These are phyloP conservation scores for Cyphomyrus discorhynchus DNA, from an alignment of 2,113 vertebrate genomes.

Conservation along the genomic window DNA sequence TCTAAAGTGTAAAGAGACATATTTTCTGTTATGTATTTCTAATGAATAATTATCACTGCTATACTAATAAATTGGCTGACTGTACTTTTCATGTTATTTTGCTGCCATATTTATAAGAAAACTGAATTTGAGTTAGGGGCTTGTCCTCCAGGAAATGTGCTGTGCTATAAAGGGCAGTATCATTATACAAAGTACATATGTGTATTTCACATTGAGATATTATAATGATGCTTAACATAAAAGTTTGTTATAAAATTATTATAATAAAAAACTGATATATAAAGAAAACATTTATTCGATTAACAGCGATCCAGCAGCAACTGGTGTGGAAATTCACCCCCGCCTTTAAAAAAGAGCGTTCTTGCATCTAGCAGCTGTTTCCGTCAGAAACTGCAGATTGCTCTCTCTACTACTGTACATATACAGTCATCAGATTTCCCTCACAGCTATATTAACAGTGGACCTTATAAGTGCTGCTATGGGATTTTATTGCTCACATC, in stretches of 20 bases:
- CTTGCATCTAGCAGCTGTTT: neutral
- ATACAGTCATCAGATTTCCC: neutral
- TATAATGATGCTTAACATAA: neutral
- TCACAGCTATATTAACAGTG: neutral
- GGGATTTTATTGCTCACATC: neutral
- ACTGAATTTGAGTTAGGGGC: neutral
- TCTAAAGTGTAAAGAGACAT: constrained; percentile 69
- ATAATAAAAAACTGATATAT: neutral
- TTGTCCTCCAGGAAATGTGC: neutral
- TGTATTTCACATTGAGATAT: constrained; percentile 11
- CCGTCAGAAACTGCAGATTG: neutral
- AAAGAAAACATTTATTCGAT: neutral
- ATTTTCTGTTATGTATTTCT: constrained; percentile 75
- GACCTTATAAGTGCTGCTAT: neutral
- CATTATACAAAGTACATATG: neutral
- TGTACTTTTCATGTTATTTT: constrained; percentile 6
- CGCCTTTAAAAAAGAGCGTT: neutral
- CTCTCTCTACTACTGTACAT: neutral
- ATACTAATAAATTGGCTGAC: constrained; percentile 89
- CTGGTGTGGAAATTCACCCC: neutral
- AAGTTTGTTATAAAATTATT: neutral
- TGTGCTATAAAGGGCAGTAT: neutral
- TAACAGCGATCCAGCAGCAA: neutral
- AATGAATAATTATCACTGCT: constrained; percentile 82
- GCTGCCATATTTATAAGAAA: neutral